Conservation (phyloP, 1,140 invertebrate species). For the Brachionus rotundiformis region DNA sequence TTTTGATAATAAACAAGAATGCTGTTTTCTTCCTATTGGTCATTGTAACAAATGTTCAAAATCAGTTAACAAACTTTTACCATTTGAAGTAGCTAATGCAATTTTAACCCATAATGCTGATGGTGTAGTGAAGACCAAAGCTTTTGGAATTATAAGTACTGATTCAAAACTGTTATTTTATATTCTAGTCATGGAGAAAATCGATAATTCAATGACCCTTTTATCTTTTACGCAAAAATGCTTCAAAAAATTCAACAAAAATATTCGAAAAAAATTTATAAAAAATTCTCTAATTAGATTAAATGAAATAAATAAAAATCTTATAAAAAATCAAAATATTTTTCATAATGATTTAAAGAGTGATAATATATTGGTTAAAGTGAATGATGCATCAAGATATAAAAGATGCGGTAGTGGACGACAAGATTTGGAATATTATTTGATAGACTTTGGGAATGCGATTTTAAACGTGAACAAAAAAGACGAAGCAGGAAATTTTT, state of each 20-base stretch:
- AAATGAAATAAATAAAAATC: constrained; percentile 34
- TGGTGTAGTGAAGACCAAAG: constrained; percentile 35
- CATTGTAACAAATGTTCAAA: not conserved
- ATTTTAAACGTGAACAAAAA: constrained; percentile 15
- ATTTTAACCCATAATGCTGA: constrained; percentile 5
- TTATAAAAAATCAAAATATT: not conserved
- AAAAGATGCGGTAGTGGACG: constrained; percentile 5
- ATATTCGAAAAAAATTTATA: constrained; percentile 15
- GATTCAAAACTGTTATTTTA: not conserved
- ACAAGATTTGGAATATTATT: not conserved
- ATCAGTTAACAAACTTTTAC: not conserved
- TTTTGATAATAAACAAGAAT: constrained; percentile 20
- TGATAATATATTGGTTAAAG: constrained; percentile 15
- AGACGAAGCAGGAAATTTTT: not conserved
- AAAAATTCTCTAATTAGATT: not conserved
- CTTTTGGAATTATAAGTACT: constrained; percentile 24
- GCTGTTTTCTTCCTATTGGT: not conserved
- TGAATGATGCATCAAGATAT: not conserved
- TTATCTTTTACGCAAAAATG: constrained; percentile 22
- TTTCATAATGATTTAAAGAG: constrained; percentile 49
- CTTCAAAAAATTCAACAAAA: constrained; percentile 32
- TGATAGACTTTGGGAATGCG: constrained; percentile 35
- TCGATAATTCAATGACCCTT: constrained; percentile 31
- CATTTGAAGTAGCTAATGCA: constrained; percentile 33
- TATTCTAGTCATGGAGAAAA: constrained; percentile 28